Base-by-base conservation (phyloP, 2,888 invertebrate species). In the Ormyrus labotus region DNA sequence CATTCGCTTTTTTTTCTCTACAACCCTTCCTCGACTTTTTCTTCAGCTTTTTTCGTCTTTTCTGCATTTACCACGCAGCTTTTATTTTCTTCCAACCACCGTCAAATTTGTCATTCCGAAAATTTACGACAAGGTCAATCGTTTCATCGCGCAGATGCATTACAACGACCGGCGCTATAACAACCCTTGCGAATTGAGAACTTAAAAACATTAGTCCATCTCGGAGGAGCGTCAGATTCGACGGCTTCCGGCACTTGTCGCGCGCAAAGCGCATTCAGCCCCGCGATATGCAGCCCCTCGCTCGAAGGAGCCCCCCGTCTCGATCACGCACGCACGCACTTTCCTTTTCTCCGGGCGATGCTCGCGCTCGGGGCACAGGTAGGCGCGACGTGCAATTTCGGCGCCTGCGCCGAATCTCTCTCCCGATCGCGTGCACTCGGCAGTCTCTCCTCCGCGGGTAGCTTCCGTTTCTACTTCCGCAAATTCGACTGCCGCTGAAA, bases 341-440 rank as follows among this genome's bases (percentile, higher is more conserved):
- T 47, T 57, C n/a, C n/a, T n/a, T 47, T 53, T 45, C 48, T 5
- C 7, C 50, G 7, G 10, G 48, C 65, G 13, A 13, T 13, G 13
- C 13, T 13, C 13, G 58, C 11, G 50, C 73, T 57, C 65, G 13
- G 51, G 34, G 11, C 57, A n/a, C 47, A 47, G 63, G 13, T 10
- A 6, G 10, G 64, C 73, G 73, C 64, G 48, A 19, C 55, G 73
- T 65, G 73, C 73, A 57, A 61, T 53, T 13, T 45, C 11, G 19
- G 64, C 64, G 13, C 19, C 55, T 55, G 10, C 11, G n/a, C 64
- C 19, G 4, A 11, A 2, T 55, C 47, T 57, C 58, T 67, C 61
- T 47, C 63, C 47, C 68, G 63, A 50, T 75, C 81, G 53, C 78
- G 57, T 73, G 81, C 80, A 76, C 83, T 61, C 82, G 19, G 19